Conservation (phyloP, 1,140 invertebrate genomes). For the Drosophila mojavensis region DNA sequence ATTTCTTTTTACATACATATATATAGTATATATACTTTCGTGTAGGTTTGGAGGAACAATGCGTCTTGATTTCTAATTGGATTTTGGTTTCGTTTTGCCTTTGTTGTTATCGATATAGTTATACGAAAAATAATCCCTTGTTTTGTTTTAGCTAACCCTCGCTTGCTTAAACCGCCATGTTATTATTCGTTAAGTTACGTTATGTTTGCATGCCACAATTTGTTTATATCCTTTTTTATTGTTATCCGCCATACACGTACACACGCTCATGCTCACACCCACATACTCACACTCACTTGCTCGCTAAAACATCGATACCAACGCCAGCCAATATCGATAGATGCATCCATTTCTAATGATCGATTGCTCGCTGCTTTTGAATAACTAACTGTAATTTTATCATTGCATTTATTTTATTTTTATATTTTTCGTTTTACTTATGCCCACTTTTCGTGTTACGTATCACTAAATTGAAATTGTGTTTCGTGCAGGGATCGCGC, state of each 20-base stretch:
- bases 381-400: constrained; percentile 31
- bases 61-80: constrained; percentile 16
- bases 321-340: constrained; percentile 8
- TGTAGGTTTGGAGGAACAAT: constrained; percentile 3
- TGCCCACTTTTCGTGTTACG: not conserved
- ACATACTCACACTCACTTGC: constrained; percentile 9
- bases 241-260: constrained; percentile 8
- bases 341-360: constrained; percentile 52
- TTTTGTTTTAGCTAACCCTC: constrained; percentile 1
- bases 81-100: constrained; percentile 31
- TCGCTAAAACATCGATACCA: constrained; percentile 16
- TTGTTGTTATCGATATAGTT: constrained; percentile 12
- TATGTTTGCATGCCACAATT: constrained; percentile 6
- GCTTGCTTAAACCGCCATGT: constrained; percentile 4
- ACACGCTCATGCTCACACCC: constrained; percentile 21
- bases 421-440: not conserved
- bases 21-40: not conserved
- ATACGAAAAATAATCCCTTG: not conserved
- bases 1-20: not conserved
- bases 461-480: constrained; percentile 12
- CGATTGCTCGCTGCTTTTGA: constrained; percentile 60
- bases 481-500: constrained; percentile 55
- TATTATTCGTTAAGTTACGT: constrained; percentile 19
- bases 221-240: constrained; percentile 15
- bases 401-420: constrained; percentile 20